These are phyloP conservation scores for Acanthacorydalis orientalis DNA, from an alignment of 2,888 invertebrate genomes.

Conservation along the genomic window DNA sequence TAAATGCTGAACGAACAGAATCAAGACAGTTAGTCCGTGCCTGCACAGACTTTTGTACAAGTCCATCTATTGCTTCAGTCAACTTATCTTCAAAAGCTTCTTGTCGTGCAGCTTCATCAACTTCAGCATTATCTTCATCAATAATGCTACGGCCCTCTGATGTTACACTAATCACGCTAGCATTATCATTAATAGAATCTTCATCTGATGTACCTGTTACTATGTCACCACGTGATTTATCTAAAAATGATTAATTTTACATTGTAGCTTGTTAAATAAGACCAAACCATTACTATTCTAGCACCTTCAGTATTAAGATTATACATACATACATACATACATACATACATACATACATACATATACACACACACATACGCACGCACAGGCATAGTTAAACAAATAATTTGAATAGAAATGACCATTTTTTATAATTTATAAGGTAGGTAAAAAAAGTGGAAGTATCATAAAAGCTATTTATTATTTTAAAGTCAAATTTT, in stretches of 20 bases:
- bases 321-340: too few relatives aligned
- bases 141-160: constrained; percentile 54
- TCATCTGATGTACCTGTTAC: constrained; percentile 44
- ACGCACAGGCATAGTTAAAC: too few relatives aligned
- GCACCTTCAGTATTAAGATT: too few relatives aligned
- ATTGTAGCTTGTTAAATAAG: neutral
- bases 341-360: too few relatives aligned
- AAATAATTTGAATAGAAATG: too few relatives aligned
- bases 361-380: too few relatives aligned
- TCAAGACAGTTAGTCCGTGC: constrained; percentile 59
- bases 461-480: too few relatives aligned
- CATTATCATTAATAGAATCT: constrained; percentile 64
- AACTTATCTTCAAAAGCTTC: constrained; percentile 77
- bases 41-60: constrained; percentile 77
- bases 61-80: constrained; percentile 69
- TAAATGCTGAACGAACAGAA: constrained; percentile 53
- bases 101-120: constrained; percentile 44
- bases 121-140: constrained; percentile 20
- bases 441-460: too few relatives aligned
- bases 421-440: too few relatives aligned
- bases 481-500: too few relatives aligned
- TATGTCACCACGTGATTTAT: constrained; percentile 2
- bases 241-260: neutral
- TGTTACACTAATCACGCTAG: constrained; percentile 59
- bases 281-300: too few relatives aligned